Percentiles rank a stretch among this genome's conserved stretches.
These are phyloP conservation scores for Sebastolobus alascanus DNA, from an alignment of 2,797 vertebrate genomes.

Conservation along the genomic window DNA sequence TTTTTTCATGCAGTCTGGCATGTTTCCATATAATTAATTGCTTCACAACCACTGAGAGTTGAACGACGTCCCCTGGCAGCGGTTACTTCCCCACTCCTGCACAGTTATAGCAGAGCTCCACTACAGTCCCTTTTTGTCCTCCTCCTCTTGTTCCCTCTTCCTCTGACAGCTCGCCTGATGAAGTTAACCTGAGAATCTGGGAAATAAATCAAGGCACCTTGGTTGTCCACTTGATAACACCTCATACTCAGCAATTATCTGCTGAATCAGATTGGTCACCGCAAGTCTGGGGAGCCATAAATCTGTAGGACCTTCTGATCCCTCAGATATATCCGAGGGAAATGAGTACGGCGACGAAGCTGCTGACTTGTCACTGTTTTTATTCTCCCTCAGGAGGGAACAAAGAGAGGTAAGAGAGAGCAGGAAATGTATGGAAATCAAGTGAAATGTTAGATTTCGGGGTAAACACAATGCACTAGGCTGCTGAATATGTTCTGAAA, in stretches of 20 bases:
- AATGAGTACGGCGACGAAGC: slow-evolving; percentile 35
- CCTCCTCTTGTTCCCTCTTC: background rate
- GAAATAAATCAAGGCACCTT: slow-evolving; percentile 74
- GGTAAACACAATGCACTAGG: background rate
- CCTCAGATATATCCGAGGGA: slow-evolving; percentile 52
- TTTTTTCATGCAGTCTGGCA: background rate
- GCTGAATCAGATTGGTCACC: slow-evolving; percentile 71
- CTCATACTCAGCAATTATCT: slow-evolving; percentile 75
- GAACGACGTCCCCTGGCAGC: slow-evolving; percentile 12
- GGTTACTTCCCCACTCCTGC: slow-evolving; percentile 5
- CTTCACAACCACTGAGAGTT: slow-evolving; percentile 23
- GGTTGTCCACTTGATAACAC: slow-evolving; percentile 67
- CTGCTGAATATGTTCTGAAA: background rate
- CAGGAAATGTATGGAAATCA: background rate
- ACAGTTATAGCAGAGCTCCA: background rate
- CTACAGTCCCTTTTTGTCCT: background rate
- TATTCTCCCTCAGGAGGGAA: background rate
- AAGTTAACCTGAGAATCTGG: slow-evolving; percentile 64
- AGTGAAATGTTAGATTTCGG: background rate
- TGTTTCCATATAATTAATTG: slow-evolving; percentile 33
- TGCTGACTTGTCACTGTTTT: slow-evolving; percentile 50
- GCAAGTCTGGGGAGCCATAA: slow-evolving; percentile 61
- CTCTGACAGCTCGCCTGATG: slow-evolving; percentile 59
- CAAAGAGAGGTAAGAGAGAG: background rate
- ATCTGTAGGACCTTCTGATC: slow-evolving; percentile 66